Evolutionary conservation across 2,113 vertebrate species (phyloP).

Genomic region (Serilophus lunatus): DNA sequence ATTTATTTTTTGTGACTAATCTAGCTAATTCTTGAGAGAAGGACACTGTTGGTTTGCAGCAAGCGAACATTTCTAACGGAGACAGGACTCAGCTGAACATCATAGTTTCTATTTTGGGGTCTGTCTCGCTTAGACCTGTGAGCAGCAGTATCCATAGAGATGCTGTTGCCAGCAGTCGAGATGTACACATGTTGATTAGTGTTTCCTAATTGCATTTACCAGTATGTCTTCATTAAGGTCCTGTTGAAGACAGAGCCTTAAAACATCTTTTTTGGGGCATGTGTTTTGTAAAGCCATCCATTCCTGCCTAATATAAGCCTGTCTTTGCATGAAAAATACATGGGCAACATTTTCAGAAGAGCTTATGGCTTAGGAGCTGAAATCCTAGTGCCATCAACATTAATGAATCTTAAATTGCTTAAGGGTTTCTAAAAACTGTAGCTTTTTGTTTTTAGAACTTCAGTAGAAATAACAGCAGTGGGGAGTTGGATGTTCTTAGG

Average conservation of each 20-base stretch:
- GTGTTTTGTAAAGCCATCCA: neutral
- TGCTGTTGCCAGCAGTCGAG: neutral
- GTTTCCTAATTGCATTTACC: constrained; percentile 21
- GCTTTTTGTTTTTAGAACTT: constrained; percentile 20
- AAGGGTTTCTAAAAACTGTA: neutral
- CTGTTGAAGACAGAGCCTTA: constrained; percentile 11
- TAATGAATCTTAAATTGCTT: neutral
- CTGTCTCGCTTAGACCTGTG: neutral
- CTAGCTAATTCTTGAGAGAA: neutral
- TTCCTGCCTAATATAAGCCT: neutral
- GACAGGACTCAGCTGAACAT: neutral
- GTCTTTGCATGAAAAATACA: neutral
- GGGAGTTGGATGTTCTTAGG: neutral
- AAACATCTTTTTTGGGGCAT: neutral
- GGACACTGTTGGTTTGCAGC: neutral
- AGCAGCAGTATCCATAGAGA: constrained; percentile 40
- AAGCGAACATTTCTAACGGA: neutral
- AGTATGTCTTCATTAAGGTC: constrained; percentile 8
- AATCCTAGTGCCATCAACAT: neutral
- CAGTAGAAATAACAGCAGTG: neutral
- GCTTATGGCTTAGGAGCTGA: neutral
- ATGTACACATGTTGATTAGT: constrained; percentile 44
- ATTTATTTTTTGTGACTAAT: neutral
- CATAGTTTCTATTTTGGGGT: neutral
- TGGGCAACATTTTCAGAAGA: neutral